A percentile compares a stretch with the other conserved stretches of the same genome.
Evolutionary conservation across 2,113 vertebrate species (phyloP).

Genomic region (Falcunculus frontatus): DNA sequence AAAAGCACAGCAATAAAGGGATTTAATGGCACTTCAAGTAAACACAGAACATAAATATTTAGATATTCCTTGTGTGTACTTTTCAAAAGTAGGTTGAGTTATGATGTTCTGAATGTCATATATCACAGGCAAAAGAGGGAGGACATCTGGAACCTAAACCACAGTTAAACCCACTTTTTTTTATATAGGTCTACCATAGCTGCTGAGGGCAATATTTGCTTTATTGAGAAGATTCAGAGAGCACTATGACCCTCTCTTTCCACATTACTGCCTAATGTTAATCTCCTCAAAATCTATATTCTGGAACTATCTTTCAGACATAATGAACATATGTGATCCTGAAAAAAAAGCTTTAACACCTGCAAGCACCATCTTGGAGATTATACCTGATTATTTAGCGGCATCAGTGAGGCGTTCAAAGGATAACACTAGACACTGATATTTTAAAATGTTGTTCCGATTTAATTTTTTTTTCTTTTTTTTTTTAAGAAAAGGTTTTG

Average conservation of each 20-base stretch:
- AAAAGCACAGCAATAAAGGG: not conserved
- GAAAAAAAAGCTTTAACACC: not conserved
- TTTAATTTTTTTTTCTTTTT: not conserved
- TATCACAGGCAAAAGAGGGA: not conserved
- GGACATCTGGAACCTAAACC: not conserved
- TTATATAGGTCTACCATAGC: not conserved
- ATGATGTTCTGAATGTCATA: not conserved
- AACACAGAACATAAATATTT: not conserved
- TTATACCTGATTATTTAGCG: not conserved
- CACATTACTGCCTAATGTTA: not conserved
- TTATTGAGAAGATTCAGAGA: not conserved
- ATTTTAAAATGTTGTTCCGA: not conserved
- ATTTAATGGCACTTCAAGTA: not conserved
- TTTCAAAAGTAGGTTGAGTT: not conserved
- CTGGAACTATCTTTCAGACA: not conserved
- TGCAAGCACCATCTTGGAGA: not conserved
- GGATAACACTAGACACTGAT: accelerated
- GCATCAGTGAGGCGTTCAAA: not conserved
- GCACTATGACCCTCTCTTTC: not conserved
- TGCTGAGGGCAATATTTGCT: not conserved
- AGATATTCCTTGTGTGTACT: not conserved
- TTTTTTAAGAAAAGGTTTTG: not conserved
- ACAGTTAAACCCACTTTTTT: not conserved
- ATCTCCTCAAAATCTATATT: not conserved
- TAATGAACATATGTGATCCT: not conserved